Evolutionary conservation across 2,797 vertebrate genomes (phyloP).

Genomic region (Adrianichthys oophorus): DNA sequence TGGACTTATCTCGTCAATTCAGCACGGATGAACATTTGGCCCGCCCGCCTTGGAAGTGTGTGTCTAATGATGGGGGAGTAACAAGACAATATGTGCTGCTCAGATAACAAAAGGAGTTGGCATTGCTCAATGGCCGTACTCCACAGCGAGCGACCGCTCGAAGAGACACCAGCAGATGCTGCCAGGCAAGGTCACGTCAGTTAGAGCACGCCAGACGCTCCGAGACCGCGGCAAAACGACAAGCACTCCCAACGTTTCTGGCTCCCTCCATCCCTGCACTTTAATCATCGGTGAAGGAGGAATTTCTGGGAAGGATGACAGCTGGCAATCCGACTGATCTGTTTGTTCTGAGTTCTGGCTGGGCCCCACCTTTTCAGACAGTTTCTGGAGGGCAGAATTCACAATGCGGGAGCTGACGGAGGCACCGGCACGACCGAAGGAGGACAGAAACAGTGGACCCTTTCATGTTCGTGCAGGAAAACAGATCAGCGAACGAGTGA

Average conservation of each 20-base stretch:
- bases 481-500: too few species aligned
- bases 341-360: too few species aligned
- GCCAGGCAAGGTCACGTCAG: conserved; percentile 56
- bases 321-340: neutral
- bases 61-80: conserved; percentile 54
- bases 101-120: conserved; percentile 58
- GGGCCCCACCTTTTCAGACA: too few species aligned
- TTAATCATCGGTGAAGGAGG: neutral
- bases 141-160: conserved; percentile 19
- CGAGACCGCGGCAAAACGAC: conserved; percentile 34
- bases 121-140: conserved; percentile 34
- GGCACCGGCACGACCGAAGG: too few species aligned
- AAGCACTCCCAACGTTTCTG: conserved; percentile 11
- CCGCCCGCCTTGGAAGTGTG: conserved; percentile 49
- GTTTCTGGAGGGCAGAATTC: too few species aligned
- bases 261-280: neutral
- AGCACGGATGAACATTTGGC: conserved; percentile 37
- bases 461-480: too few species aligned
- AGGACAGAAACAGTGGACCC: too few species aligned
- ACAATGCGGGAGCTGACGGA: too few species aligned
- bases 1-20: conserved; percentile 54
- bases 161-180: conserved; percentile 1
- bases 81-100: conserved; percentile 52
- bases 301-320: neutral
- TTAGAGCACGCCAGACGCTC: conserved; percentile 37